Evolutionary conservation across 2,797 vertebrate genomes (phyloP), one percentile per base, ranked within the genome.

Genomic region (Pitangus sulphuratus): DNA sequence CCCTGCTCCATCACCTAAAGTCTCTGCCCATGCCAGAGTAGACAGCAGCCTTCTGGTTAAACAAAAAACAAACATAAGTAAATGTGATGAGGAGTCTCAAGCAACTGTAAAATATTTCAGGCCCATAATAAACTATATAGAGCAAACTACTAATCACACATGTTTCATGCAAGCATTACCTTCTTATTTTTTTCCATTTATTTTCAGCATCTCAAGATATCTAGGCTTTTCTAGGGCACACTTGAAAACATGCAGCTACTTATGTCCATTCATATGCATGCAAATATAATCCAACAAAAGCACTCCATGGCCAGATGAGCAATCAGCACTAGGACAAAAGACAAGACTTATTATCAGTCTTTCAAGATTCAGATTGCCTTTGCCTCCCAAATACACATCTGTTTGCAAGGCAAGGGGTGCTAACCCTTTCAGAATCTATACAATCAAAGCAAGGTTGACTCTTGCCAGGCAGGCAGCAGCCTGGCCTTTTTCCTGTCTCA

Each of bases 291-390:
- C 80, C 80, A 96, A 94, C 91, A 79, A 91, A 89, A 79, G 62
- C 2, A 0, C 47, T 95, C 62, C 66, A 64, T 2, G 31, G 79
- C 39, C 91, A 94, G 76, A 91, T 91, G 66, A 96, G 91, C 77
- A 93, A 93, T 92, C 92, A 94, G 87, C 87, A 91, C 39, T n/a
- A 58, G 69, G 86, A 94, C 94, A 95, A 93, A 95, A 89, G 62
- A 85, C 75, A 62, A 93, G 90, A 93, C 69, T 94, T 93, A 60
- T 85, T 68, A 91, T 65, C 90, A 65, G 40, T 62, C 86, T 93
- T 93, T 80, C 84, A 93, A 92, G 92, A 93, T 58, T 57, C 58
- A 83, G 75, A 90, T 74, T 87, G 48, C 44, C 60, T 93, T 22
- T 80, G 90, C 71, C 81, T 93, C 87, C 71, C 48, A 74, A 90